Conservation (phyloP, 2,113 vertebrate species). For the Eptesicus fuscus region DNA sequence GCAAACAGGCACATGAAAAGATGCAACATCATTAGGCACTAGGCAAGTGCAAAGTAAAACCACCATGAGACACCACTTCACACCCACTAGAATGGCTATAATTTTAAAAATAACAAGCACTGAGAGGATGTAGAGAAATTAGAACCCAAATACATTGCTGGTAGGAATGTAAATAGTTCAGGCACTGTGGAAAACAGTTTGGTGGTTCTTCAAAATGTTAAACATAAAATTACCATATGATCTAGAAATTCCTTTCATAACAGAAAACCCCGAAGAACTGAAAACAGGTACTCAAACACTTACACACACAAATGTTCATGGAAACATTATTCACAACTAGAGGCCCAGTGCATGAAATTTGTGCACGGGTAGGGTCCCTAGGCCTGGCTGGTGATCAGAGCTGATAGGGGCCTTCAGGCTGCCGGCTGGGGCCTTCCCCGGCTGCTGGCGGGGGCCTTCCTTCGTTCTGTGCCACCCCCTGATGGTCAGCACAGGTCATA, state of each 20-base stretch:
- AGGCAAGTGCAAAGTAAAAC: neutral
- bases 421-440: no score
- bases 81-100: neutral
- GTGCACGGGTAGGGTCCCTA: no score
- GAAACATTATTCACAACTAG: neutral
- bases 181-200: neutral
- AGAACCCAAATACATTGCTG: neutral
- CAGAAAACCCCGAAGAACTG: neutral
- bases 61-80: neutral
- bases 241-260: neutral
- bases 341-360: no score
- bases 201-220: neutral
- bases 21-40: neutral
- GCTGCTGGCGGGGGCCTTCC: no score
- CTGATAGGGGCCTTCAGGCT: no score
- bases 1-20: neutral
- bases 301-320: neutral
- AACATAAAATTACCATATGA: neutral
- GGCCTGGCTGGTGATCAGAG: no score
- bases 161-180: neutral
- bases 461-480: no score
- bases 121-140: neutral
- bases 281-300: neutral
- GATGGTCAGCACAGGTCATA: no score
- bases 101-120: neutral